Evolutionary conservation across 2,113 vertebrate genomes (phyloP).

Genomic region (Megatriorchis doriae): DNA sequence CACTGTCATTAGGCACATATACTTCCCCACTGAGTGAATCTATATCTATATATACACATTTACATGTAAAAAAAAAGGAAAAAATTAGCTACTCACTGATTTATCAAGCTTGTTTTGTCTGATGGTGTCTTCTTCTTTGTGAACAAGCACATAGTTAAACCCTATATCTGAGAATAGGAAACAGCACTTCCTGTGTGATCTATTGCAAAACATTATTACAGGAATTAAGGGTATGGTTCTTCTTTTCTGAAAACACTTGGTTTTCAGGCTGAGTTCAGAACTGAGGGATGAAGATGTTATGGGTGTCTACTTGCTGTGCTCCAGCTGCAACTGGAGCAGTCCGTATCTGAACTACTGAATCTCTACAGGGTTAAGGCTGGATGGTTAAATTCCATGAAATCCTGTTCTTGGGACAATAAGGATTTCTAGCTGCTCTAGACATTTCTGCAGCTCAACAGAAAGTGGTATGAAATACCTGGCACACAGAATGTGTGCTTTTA

Average conservation of each 20-base stretch:
- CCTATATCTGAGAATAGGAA: constrained; percentile 46
- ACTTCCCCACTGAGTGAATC: not conserved
- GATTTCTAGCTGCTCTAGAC: not conserved
- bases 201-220: constrained; percentile 16
- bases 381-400: not conserved
- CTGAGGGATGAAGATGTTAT: not conserved
- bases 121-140: not conserved
- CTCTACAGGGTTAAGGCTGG: not conserved
- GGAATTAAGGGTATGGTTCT: not conserved
- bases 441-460: not conserved
- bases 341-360: not conserved
- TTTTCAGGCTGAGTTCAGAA: not conserved
- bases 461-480: not conserved
- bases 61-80: not conserved
- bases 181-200: constrained; percentile 43
- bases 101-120: not conserved
- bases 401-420: not conserved
- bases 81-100: constrained; percentile 34
- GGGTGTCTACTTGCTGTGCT: not conserved
- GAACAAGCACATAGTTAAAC: not conserved
- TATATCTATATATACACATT: not conserved
- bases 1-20: not conserved
- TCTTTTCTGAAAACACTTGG: not conserved
- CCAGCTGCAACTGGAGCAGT: not conserved
- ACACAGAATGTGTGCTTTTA: not conserved